These are phyloP conservation scores for Grantiella picta DNA, from an alignment of 2,113 vertebrate species.

Conservation along the genomic window DNA sequence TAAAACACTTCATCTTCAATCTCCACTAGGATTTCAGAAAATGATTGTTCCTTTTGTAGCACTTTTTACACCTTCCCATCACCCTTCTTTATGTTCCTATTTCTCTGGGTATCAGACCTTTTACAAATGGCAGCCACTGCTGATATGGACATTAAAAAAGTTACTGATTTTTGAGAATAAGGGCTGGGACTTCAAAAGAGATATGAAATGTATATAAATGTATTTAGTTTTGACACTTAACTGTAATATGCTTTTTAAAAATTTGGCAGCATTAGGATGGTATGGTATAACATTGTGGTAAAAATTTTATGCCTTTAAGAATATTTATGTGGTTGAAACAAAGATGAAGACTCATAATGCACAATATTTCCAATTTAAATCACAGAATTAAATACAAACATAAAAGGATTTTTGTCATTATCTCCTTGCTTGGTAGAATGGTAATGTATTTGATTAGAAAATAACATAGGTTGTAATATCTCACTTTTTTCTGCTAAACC, in stretches of 20 bases:
- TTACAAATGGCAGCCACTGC: background rate
- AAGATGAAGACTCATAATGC: background rate
- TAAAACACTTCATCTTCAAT: background rate
- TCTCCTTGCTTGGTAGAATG: background rate
- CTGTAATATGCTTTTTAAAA: background rate
- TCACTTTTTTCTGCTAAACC: background rate
- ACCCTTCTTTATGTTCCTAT: background rate
- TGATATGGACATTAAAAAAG: background rate
- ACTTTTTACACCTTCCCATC: background rate
- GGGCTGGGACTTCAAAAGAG: background rate
- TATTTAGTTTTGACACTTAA: slow-evolving; percentile 5
- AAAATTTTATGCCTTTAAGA: background rate
- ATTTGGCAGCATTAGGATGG: background rate
- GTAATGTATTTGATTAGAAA: slow-evolving; percentile 8
- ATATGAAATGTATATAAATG: background rate
- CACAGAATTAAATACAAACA: slow-evolving; percentile 30
- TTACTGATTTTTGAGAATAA: background rate
- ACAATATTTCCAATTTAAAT: background rate
- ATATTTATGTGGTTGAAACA: background rate
- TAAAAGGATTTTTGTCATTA: slow-evolving; percentile 6
- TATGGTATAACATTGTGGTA: background rate
- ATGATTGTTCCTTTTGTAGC: background rate
- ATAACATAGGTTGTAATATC: background rate
- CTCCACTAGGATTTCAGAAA: background rate
- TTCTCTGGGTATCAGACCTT: background rate